Percentiles rank a stretch among this genome's conserved stretches.
These are phyloP conservation scores for Zaprionus africanus DNA, from an alignment of 1,140 invertebrate genomes.

Conservation along the genomic window DNA sequence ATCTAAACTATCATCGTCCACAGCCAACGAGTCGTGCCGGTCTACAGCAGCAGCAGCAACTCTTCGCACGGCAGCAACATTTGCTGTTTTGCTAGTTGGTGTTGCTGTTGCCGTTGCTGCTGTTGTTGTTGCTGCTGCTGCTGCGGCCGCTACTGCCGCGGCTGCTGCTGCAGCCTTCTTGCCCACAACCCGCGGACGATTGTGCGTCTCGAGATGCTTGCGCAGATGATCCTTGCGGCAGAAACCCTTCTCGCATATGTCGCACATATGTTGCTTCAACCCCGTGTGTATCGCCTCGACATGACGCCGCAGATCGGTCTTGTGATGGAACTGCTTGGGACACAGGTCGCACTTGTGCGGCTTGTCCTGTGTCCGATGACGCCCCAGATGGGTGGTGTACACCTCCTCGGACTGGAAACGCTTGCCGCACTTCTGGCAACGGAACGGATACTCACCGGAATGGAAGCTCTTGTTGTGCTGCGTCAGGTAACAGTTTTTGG, in stretches of 20 bases:
- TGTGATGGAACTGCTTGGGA: slow-evolving; percentile 94
- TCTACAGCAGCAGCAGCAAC: slow-evolving; percentile 14
- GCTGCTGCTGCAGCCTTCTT: slow-evolving; percentile 68
- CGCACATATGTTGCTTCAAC: slow-evolving; percentile 92
- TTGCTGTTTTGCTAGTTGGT: background rate
- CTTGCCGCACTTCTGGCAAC: slow-evolving; percentile 93
- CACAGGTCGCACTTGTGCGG: slow-evolving; percentile 95
- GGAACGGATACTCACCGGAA: slow-evolving; percentile 93
- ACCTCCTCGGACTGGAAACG: slow-evolving; percentile 89
- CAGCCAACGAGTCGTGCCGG: slow-evolving; percentile 59
- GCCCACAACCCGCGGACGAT: slow-evolving; percentile 79
- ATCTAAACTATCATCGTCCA: slow-evolving; percentile 64
- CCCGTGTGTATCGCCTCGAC: slow-evolving; percentile 92
- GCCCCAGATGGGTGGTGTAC: slow-evolving; percentile 89
- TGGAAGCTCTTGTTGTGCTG: slow-evolving; percentile 96
- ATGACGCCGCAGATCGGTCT: slow-evolving; percentile 95
- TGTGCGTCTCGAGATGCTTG: slow-evolving; percentile 95
- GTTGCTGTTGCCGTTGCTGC: background rate
- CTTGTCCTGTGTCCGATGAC: slow-evolving; percentile 91
- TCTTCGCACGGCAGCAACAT: background rate
- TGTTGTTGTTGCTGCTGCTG: slow-evolving; percentile 2
- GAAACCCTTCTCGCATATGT: slow-evolving; percentile 94
- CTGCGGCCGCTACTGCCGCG: slow-evolving; percentile 18
- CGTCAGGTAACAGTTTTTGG: slow-evolving; percentile 93
- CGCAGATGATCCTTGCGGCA: slow-evolving; percentile 97